Conservation (phyloP, 2,888 invertebrate genomes). For the Platerodrilus igneus region DNA sequence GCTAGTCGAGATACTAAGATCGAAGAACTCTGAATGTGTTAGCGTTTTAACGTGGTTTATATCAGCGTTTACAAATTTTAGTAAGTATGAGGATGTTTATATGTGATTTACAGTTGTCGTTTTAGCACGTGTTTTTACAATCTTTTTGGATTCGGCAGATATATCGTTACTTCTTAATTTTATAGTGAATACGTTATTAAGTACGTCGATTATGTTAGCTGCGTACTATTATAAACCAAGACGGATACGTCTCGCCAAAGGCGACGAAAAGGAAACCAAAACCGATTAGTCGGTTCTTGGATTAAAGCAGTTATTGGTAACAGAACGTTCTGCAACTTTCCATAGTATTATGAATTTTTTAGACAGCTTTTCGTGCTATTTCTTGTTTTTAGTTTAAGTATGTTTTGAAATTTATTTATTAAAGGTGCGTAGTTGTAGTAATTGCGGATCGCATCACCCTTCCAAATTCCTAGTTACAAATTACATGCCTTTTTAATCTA, state of each 20-base stretch:
- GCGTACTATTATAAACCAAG: conserved; percentile 59
- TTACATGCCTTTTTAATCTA: no score
- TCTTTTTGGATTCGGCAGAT: conserved; percentile 75
- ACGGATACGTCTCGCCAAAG: no score
- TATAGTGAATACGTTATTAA: conserved; percentile 63
- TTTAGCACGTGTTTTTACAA: conserved; percentile 80
- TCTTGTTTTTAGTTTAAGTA: no score
- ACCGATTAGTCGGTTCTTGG: no score
- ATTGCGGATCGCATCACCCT: no score
- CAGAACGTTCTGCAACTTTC: no score
- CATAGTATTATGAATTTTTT: no score
- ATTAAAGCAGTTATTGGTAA: no score
- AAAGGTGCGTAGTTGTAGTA: no score
- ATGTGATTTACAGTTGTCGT: conserved; percentile 14
- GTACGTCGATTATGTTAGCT: conserved; percentile 65
- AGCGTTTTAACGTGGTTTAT: conserved; percentile 78
- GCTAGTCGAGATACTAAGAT: conserved; percentile 64
- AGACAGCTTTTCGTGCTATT: no score
- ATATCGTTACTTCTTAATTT: conserved; percentile 68
- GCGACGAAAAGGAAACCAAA: neutral
- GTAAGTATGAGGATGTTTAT: conserved; percentile 53
- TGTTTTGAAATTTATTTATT: no score
- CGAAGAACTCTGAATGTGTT: conserved; percentile 70
- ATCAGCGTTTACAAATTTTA: conserved; percentile 73
- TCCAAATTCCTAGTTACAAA: no score